These are phyloP conservation scores for Acrocephalus arundinaceus DNA, from an alignment of 2,113 vertebrate genomes.

Conservation along the genomic window DNA sequence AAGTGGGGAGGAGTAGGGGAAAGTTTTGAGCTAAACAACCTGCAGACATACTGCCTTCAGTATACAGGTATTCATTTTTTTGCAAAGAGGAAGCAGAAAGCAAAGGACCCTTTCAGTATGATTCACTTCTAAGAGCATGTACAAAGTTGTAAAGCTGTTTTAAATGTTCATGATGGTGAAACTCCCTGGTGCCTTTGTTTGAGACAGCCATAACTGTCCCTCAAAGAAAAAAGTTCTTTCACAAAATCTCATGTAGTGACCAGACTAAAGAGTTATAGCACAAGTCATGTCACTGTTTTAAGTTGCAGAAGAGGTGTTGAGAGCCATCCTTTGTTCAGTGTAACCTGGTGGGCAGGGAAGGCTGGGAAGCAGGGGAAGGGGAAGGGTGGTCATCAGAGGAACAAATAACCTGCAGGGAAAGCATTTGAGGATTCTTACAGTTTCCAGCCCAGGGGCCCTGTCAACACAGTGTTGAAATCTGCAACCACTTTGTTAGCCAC, in stretches of 20 bases:
- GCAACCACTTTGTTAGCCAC: not conserved
- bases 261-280: not conserved
- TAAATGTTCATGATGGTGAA: not conserved
- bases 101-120: not conserved
- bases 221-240: not conserved
- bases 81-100: not conserved
- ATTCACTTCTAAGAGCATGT: not conserved
- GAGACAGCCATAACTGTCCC: not conserved
- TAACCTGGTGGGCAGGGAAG: not conserved
- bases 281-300: not conserved
- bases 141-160: not conserved
- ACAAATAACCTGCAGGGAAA: not conserved
- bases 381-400: not conserved
- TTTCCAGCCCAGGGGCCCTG: not conserved
- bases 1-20: not conserved
- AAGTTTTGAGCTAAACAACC: not conserved
- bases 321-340: not conserved
- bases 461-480: not conserved
- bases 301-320: not conserved
- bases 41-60: not conserved
- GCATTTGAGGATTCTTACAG: not conserved
- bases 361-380: not conserved
- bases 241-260: not conserved
- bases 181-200: accelerated
- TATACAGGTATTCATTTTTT: not conserved